Evolutionary conservation across 2,113 vertebrate genomes (phyloP).

Genomic region (Cygnus atratus): DNA sequence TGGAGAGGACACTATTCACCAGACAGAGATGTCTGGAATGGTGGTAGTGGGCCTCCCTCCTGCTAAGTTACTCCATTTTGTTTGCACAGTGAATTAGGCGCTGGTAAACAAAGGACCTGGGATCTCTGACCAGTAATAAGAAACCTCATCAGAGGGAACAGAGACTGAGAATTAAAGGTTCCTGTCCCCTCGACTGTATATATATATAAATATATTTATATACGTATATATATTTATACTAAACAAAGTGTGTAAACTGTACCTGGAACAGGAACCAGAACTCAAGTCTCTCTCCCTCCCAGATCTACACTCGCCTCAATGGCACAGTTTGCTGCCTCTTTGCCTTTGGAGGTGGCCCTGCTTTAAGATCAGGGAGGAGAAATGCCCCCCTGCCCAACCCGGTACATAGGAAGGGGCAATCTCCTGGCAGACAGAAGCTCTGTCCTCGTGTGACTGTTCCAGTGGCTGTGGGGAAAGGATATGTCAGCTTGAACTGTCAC

Average conservation of each 20-base stretch:
- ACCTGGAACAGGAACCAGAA: neutral
- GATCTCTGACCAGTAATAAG: neutral
- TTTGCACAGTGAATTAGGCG: neutral
- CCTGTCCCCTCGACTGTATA: neutral
- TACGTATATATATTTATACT: neutral
- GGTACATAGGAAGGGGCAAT: neutral
- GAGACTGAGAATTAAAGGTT: neutral
- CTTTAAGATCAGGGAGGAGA: neutral
- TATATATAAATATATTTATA: neutral
- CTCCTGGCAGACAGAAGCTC: neutral
- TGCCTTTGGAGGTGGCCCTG: neutral
- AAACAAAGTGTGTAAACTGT: neutral
- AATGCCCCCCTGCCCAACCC: neutral
- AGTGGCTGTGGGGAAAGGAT: neutral
- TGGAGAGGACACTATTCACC: neutral
- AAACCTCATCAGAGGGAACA: neutral
- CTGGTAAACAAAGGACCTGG: neutral
- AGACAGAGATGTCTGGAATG: neutral
- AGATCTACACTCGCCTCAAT: neutral
- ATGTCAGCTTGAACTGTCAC: neutral
- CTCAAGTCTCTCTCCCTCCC: neutral
- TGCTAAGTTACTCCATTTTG: neutral
- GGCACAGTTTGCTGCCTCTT: neutral
- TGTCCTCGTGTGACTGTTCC: neutral
- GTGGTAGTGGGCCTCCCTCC: neutral